These are phyloP conservation scores for Dione juno DNA, from an alignment of 2,888 invertebrate genomes.

Conservation along the genomic window DNA sequence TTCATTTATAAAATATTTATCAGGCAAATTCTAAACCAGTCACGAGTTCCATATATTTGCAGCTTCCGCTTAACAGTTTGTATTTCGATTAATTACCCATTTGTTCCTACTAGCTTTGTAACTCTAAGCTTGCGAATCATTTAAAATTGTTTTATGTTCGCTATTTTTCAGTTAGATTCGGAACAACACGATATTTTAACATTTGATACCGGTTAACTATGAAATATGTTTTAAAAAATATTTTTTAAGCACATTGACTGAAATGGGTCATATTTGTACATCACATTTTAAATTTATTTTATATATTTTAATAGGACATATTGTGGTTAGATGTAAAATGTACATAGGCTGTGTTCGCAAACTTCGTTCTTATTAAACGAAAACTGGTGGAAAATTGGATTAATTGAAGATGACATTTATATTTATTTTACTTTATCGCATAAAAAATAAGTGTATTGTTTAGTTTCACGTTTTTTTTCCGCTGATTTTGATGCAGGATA, in stretches of 20 bases:
- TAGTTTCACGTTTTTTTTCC: too few relatives aligned
- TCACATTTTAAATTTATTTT: constrained; percentile 7
- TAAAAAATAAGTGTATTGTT: too few relatives aligned
- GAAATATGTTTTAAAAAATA: constrained; percentile 13
- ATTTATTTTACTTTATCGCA: too few relatives aligned
- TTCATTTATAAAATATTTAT: background rate
- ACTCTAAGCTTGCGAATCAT: constrained; percentile 20
- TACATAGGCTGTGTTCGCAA: background rate
- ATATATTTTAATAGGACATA: constrained; percentile 6
- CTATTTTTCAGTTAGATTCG: background rate
- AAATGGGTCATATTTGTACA: constrained; percentile 13
- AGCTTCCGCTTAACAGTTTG: constrained; percentile 28
- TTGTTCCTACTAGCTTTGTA: constrained; percentile 32
- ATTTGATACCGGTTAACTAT: background rate
- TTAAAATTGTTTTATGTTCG: constrained; percentile 16
- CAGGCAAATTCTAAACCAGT: background rate
- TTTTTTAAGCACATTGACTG: background rate
- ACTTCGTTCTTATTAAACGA: background rate
- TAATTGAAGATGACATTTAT: too few relatives aligned
- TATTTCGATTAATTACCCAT: constrained; percentile 30
- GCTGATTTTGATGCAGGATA: too few relatives aligned
- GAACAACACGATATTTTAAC: background rate
- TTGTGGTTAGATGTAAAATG: background rate
- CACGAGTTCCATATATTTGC: background rate
- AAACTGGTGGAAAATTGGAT: background rate